These are phyloP conservation scores for Perccottus glenii DNA, from an alignment of 2,113 vertebrate species.

Conservation along the genomic window DNA sequence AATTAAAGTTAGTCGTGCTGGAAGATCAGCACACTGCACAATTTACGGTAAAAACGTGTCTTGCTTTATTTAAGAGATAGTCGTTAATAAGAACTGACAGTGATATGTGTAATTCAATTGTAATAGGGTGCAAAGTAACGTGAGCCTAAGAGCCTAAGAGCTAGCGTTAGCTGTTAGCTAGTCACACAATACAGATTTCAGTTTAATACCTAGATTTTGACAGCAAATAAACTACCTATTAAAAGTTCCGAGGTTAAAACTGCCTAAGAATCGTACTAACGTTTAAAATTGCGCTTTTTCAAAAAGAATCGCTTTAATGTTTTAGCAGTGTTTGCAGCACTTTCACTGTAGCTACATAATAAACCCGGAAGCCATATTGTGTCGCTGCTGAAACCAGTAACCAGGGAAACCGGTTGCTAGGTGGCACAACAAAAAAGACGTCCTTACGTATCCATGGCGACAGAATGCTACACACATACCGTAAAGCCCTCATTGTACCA, in stretches of 20 bases:
- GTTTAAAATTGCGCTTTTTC: neutral
- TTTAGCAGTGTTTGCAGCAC: neutral
- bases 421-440: constrained; percentile 87
- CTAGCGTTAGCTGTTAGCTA: too few relatives aligned
- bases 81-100: too few relatives aligned
- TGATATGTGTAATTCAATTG: too few relatives aligned
- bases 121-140: too few relatives aligned
- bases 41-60: too few relatives aligned
- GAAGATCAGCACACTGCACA: too few relatives aligned
- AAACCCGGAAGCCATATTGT: constrained; percentile 73
- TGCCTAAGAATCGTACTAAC: neutral
- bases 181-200: too few relatives aligned
- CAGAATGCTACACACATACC: constrained; percentile 78
- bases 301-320: neutral
- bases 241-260: neutral
- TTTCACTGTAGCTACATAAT: constrained; percentile 22
- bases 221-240: neutral
- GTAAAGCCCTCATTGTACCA: constrained; percentile 51
- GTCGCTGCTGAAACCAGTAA: constrained; percentile 57
- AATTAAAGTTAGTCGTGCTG: too few relatives aligned
- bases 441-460: constrained; percentile 81
- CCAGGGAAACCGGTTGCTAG: constrained; percentile 81
- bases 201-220: neutral
- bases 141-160: too few relatives aligned
- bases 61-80: too few relatives aligned